These are phyloP conservation scores for Ctenoplectra terminalis DNA, from an alignment of 1,140 invertebrate genomes.

Conservation along the genomic window DNA sequence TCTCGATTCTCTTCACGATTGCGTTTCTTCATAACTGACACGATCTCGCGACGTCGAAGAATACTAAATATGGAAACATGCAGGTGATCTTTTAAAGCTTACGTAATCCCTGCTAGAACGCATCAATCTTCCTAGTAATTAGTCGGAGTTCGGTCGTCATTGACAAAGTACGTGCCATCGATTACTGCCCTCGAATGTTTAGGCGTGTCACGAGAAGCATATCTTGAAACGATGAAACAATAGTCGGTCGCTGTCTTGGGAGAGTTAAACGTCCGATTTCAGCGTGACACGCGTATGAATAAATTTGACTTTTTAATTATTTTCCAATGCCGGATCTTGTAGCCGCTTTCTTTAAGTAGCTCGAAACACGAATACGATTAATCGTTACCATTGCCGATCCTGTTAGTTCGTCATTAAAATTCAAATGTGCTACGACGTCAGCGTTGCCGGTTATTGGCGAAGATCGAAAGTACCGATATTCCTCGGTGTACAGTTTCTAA, in stretches of 20 bases:
- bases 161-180: constrained; percentile 62
- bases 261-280: neutral
- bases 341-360: constrained; percentile 7
- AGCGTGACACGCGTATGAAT: constrained; percentile 27
- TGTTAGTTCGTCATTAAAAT: constrained; percentile 23
- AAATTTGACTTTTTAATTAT: constrained; percentile 53
- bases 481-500: neutral
- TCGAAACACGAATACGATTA: constrained; percentile 30
- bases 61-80: constrained; percentile 21
- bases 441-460: neutral
- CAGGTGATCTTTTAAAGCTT: constrained; percentile 48
- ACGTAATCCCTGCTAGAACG: constrained; percentile 45
- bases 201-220: constrained; percentile 39
- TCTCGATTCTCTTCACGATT: neutral
- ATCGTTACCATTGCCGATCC: constrained; percentile 8
- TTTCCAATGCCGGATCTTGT: constrained; percentile 11
- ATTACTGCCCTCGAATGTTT: constrained; percentile 54
- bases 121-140: constrained; percentile 65
- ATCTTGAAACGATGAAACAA: constrained; percentile 53
- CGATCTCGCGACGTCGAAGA: neutral
- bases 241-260: neutral
- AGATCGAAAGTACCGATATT: constrained; percentile 25
- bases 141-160: constrained; percentile 51
- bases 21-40: neutral
- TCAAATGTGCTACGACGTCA: neutral